Percentiles rank a stretch among this genome's conserved stretches.
Conservation (phyloP, 2,797 vertebrate species). For the Melanotaenia nigrans region DNA sequence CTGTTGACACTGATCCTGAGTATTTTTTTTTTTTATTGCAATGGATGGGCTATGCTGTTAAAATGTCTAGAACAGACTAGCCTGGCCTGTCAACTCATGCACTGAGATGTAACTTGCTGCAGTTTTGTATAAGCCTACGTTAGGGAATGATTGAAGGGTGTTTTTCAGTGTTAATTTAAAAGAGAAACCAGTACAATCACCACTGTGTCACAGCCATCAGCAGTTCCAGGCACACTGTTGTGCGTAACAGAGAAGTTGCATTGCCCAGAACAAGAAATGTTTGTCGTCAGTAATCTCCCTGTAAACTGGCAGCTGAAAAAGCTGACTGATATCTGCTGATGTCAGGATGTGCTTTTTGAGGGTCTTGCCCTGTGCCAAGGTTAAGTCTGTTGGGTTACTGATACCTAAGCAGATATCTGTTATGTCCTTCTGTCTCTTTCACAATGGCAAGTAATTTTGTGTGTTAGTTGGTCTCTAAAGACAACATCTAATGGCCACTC, state of each 20-base stretch:
- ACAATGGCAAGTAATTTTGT: background rate
- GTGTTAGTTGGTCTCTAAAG: conserved; percentile 11
- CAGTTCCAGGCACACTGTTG: conserved; percentile 77
- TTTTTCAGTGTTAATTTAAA: conserved; percentile 66
- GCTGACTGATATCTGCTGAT: conserved; percentile 31
- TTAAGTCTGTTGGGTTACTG: conserved; percentile 8
- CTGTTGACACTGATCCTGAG: background rate
- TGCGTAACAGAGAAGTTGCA: conserved; percentile 59
- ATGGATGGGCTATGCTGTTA: conserved; percentile 1
- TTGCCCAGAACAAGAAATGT: conserved; percentile 53
- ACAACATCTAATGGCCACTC: conserved; percentile 22
- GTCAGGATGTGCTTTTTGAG: conserved; percentile 3
- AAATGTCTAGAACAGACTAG: conserved; percentile 20
- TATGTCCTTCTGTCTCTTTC: conserved; percentile 11
- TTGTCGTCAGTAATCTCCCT: conserved; percentile 56
- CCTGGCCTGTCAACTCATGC: conserved; percentile 3
- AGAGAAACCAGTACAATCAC: conserved; percentile 74
- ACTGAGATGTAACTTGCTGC: conserved; percentile 19
- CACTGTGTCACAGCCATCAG: conserved; percentile 70
- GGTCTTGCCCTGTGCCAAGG: background rate
- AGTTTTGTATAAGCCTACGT: conserved; percentile 41
- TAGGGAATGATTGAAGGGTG: conserved; percentile 53
- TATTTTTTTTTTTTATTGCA: background rate
- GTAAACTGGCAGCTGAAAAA: conserved; percentile 60
- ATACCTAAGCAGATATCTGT: conserved; percentile 10